Evolutionary conservation across 2,797 vertebrate genomes (phyloP).

Genomic region (Poeciliopsis presidionis): DNA sequence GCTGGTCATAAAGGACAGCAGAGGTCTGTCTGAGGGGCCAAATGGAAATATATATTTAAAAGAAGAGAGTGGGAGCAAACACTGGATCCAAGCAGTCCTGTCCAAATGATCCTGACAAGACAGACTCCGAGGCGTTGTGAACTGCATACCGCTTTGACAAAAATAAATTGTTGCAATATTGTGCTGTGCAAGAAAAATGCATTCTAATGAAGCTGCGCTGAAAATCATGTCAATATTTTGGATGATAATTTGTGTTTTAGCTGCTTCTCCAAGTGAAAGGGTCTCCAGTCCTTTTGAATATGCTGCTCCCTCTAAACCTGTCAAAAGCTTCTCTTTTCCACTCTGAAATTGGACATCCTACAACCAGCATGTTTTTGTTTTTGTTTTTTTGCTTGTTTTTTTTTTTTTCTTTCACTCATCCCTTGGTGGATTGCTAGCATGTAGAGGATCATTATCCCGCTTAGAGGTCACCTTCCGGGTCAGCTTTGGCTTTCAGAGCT

Average conservation of each 20-base stretch:
- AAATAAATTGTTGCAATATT: background rate
- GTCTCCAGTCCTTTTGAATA: background rate
- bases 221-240: background rate
- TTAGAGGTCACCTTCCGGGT: background rate
- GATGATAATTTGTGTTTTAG: background rate
- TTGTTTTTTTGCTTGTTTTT: background rate
- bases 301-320: background rate
- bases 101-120: background rate
- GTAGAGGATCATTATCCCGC: background rate
- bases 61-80: background rate
- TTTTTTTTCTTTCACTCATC: background rate
- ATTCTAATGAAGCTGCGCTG: background rate
- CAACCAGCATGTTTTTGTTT: too few species aligned
- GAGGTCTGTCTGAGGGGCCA: background rate
- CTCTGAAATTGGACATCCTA: background rate
- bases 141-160: background rate
- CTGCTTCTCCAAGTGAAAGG: background rate
- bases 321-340: background rate
- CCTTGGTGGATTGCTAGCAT: background rate
- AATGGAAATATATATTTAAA: background rate
- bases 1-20: background rate
- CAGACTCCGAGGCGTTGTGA: background rate
- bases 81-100: background rate
- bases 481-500: constrained; percentile 6
- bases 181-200: background rate